Evolutionary conservation across 2,797 vertebrate species (phyloP).

Genomic region (Hipposideros larvatus): DNA sequence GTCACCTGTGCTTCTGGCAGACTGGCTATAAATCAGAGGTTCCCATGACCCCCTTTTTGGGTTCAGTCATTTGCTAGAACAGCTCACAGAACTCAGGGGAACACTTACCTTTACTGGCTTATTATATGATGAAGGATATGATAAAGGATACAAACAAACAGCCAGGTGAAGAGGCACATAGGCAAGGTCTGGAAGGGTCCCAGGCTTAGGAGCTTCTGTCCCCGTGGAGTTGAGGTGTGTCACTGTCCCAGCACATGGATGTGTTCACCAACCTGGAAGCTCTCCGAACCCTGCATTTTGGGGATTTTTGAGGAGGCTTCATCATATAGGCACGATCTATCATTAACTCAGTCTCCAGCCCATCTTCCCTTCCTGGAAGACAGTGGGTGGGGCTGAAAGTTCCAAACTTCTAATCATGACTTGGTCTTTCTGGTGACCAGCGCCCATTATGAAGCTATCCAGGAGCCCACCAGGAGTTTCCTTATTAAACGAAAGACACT

Average conservation of each 20-base stretch:
- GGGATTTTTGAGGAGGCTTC: neutral
- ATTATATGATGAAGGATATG: neutral
- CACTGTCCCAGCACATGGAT: neutral
- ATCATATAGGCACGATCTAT: accelerated
- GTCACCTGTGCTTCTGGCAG: neutral
- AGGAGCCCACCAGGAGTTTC: neutral
- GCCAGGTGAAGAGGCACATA: neutral
- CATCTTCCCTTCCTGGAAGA: neutral
- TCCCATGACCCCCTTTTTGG: neutral
- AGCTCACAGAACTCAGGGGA: neutral
- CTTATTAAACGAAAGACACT: neutral
- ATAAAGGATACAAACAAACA: neutral
- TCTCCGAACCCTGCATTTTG: neutral
- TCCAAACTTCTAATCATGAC: neutral
- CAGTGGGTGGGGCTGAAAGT: neutral
- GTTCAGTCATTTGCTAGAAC: neutral
- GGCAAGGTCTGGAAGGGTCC: neutral
- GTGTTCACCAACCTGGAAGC: neutral
- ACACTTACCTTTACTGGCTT: neutral
- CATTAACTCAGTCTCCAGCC: neutral
- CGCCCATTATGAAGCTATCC: neutral
- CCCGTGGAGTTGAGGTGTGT: no score
- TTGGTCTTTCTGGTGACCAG: neutral
- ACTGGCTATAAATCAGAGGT: neutral
- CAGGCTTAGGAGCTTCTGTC: no score